These are phyloP conservation scores for Whitmania pigra DNA, from an alignment of 1,140 invertebrate species.

Conservation along the genomic window DNA sequence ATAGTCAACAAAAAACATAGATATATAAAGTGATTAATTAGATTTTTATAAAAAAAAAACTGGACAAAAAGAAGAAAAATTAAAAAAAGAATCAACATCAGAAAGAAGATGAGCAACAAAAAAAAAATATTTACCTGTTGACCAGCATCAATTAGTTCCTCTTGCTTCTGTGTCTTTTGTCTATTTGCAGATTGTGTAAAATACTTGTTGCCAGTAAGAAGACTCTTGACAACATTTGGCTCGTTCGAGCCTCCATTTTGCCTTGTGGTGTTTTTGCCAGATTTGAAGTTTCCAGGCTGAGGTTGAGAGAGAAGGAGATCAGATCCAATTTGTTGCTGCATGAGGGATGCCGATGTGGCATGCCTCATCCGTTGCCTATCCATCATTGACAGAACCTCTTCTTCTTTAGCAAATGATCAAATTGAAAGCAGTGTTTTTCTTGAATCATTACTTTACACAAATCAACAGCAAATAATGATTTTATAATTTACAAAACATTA, in stretches of 20 bases:
- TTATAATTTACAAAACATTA: too few relatives aligned
- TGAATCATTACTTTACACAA: too few relatives aligned
- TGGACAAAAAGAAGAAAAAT: too few relatives aligned
- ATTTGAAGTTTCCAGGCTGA: neutral
- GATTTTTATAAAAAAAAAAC: too few relatives aligned
- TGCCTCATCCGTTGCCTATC: neutral
- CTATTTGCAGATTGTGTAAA: neutral
- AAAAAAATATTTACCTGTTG: neutral
- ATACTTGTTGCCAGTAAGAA: slow-evolving; percentile 15
- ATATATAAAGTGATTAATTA: too few relatives aligned
- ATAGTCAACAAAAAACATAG: too few relatives aligned
- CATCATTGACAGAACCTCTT: neutral
- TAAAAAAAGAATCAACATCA: too few relatives aligned
- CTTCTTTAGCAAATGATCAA: neutral
- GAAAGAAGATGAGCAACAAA: neutral
- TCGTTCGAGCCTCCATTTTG: slow-evolving; percentile 8
- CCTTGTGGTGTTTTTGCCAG: neutral
- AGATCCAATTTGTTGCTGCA: too few relatives aligned
- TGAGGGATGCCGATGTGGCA: too few relatives aligned
- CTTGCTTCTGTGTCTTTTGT: neutral
- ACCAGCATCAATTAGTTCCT: neutral
- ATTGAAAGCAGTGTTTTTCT: slow-evolving; percentile 3
- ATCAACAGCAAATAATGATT: too few relatives aligned
- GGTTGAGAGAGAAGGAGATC: neutral
- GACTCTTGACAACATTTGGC: slow-evolving; percentile 18